A percentile compares a stretch with the other conserved stretches of the same genome.
Evolutionary conservation across 2,797 vertebrate species (phyloP).

Genomic region (Halcyon smyrnensis): DNA sequence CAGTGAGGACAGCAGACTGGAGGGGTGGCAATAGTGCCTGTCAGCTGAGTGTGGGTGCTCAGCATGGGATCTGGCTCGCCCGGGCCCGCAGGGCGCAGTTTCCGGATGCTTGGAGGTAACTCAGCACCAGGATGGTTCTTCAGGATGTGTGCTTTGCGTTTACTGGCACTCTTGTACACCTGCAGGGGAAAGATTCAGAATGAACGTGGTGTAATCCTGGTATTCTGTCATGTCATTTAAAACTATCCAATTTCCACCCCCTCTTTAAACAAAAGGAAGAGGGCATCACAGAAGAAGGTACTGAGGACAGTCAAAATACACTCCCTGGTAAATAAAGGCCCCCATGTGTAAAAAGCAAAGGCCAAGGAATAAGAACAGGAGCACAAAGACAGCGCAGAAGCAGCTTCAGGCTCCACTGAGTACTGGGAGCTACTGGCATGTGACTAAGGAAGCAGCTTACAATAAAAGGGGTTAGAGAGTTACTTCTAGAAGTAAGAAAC

Average conservation of each 20-base stretch:
- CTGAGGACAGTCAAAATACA: not conserved
- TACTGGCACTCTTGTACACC: conserved; percentile 99
- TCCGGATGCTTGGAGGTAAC: conserved; percentile 95
- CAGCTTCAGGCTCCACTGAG: not conserved
- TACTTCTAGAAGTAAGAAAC: not conserved
- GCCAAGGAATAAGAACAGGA: not conserved
- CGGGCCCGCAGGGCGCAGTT: conserved; percentile 92
- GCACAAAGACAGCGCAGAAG: not conserved
- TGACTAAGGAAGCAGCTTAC: not conserved
- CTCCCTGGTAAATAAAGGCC: not conserved
- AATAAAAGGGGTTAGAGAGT: not conserved
- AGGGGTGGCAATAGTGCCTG: conserved; percentile 93
- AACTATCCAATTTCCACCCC: fast-evolving
- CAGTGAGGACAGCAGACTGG: conserved; percentile 98
- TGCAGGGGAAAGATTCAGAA: conserved; percentile 54
- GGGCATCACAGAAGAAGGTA: not conserved
- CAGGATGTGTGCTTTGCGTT: conserved; percentile 97
- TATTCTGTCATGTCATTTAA: not conserved
- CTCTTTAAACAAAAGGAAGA: not conserved
- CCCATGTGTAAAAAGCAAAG: not conserved
- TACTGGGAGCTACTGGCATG: not conserved
- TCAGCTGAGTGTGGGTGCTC: conserved; percentile 97
- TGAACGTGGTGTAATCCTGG: not conserved
- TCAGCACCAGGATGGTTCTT: conserved; percentile 98
- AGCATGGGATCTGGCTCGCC: conserved; percentile 98